phyloP scores from a whole-genome alignment of 2,113 vertebrate species.

The Halcyon malimbica region DNA sequence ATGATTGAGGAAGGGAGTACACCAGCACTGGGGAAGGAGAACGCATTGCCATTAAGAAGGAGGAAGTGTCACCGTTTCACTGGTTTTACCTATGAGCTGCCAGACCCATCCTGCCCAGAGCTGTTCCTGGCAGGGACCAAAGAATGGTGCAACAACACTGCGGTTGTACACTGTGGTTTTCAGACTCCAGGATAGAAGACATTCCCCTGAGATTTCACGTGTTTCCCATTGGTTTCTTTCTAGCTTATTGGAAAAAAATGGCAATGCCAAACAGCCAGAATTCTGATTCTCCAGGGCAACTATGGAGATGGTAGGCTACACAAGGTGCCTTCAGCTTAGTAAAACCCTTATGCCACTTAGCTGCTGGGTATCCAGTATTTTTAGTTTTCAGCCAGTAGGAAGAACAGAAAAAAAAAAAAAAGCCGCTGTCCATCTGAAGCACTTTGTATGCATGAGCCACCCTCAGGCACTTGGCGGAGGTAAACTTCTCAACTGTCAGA shows the following conservation, averaged over 20 bases:
- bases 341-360: not conserved
- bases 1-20: not conserved
- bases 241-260: not conserved
- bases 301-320: not conserved
- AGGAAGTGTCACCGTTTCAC: not conserved
- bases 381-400: not conserved
- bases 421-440: not conserved
- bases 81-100: not conserved
- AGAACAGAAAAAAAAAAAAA: not conserved
- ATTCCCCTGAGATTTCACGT: not conserved
- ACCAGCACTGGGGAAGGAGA: not conserved
- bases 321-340: not conserved
- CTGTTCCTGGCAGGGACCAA: not conserved
- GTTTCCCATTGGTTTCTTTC: not conserved
- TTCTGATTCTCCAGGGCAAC: not conserved
- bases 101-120: not conserved
- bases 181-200: not conserved
- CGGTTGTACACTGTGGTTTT: not conserved
- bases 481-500: constrained; percentile 44
- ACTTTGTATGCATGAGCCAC: not conserved
- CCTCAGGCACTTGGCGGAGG: not conserved
- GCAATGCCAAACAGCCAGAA: not conserved
- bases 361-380: not conserved
- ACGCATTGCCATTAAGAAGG: not conserved
- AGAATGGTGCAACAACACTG: not conserved